Conservation (phyloP, 2,113 vertebrate genomes). For the Ceyx margarethae region DNA sequence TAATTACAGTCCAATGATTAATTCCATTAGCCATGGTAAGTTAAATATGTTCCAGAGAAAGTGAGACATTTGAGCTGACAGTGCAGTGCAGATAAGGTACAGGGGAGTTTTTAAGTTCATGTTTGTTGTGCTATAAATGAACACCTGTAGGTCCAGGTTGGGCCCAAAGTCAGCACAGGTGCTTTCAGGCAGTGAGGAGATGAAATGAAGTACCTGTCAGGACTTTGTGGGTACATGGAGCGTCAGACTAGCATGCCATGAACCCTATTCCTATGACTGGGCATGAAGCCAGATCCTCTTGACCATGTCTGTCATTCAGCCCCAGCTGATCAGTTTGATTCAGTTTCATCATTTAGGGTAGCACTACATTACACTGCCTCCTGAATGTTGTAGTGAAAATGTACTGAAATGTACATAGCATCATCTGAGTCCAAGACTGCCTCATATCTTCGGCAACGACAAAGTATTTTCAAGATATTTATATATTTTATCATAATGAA, state of each 20-base stretch:
- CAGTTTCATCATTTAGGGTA: fast-evolving
- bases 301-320: not conserved
- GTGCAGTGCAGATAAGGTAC: not conserved
- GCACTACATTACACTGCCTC: not conserved
- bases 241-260: not conserved
- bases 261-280: not conserved
- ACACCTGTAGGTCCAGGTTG: not conserved
- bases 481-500: not conserved
- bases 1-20: not conserved
- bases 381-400: not conserved
- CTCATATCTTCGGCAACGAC: not conserved
- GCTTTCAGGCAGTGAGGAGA: not conserved
- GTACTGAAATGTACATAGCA: not conserved
- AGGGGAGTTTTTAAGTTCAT: not conserved
- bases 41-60: not conserved
- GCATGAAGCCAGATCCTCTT: not conserved
- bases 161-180: not conserved
- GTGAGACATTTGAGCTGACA: not conserved
- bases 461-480: not conserved
- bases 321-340: not conserved
- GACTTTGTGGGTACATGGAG: not conserved
- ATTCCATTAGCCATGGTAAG: not conserved
- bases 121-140: not conserved
- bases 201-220: not conserved
- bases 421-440: not conserved